Base-by-base conservation (phyloP, 1,140 invertebrate species). In the Fopius arisanus region DNA sequence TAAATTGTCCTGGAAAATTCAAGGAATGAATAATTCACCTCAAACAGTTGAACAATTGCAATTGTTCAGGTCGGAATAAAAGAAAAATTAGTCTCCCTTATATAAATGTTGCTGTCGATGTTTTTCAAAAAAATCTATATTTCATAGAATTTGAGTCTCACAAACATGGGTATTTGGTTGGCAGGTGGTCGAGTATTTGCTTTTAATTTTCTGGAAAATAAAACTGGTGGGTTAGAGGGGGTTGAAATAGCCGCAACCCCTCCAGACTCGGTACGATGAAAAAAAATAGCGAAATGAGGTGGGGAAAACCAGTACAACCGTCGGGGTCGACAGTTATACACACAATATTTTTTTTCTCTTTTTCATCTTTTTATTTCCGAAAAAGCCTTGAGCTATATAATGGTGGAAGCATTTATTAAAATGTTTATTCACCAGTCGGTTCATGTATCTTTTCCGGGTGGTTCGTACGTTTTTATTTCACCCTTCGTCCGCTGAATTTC, bases 321-420 rank as follows among this genome's bases (percentile, higher is more conserved):
- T 31, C 28, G 33, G 26, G 43, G 41, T 51, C 26, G 26, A 69
- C 28, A 37, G 51, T 54, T 70, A 67, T 67, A 67, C 37, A 59
- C 23, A 59, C 54, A 59, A 59, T 26, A 10, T 70, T 48, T 74
- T 71, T 67, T 67, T 73, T 54, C n/a, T n/a, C n/a, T n/a, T n/a
- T n/a, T n/a, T 41, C 63, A 12, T 4, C 69, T 65, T 16, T 19
- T 69, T 48, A 48, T 48, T 48, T 48, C 23, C 14, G n/a, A 51
- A 43, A 66, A 59, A 23, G 66, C 67, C 67, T 21, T 29, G 70
- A 65, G 54, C 43, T 59, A 59, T 59, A 26, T 28, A 59, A 48
- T 19, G 59, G 63, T 21, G 54, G n/a, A 65, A 63, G 31, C 67
- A 67, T 80, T 80, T 80, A 79, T 80, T 80, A 79, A 80, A 78